Evolutionary conservation across 2,797 vertebrate genomes (phyloP).

Genomic region (Numenius phaeopus): DNA sequence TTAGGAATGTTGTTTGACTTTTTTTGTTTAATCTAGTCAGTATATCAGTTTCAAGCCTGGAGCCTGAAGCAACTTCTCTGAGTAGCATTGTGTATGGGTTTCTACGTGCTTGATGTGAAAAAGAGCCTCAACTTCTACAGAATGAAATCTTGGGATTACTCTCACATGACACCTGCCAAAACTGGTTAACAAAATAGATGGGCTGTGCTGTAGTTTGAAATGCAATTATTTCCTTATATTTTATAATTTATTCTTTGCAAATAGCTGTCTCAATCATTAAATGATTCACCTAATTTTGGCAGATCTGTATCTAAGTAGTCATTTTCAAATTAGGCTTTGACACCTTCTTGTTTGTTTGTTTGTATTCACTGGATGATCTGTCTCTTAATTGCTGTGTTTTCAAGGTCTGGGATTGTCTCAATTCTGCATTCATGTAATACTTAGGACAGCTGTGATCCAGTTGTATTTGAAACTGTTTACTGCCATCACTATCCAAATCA

Average conservation of each 20-base stretch:
- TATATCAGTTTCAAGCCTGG: background rate
- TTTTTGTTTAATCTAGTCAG: background rate
- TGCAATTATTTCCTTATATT: background rate
- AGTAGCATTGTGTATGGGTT: background rate
- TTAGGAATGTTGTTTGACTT: background rate
- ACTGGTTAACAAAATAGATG: background rate
- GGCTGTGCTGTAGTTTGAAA: background rate
- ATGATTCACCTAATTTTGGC: background rate
- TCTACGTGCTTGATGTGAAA: background rate
- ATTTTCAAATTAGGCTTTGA: background rate
- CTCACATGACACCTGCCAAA: background rate
- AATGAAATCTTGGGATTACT: background rate
- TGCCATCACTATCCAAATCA: background rate
- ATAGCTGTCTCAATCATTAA: background rate
- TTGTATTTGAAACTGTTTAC: slow-evolving; percentile 9
- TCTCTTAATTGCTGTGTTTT: background rate
- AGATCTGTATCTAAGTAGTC: background rate
- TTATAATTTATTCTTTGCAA: background rate
- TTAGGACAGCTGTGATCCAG: background rate
- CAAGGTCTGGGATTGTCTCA: background rate
- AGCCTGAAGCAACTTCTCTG: background rate
- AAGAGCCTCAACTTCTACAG: background rate
- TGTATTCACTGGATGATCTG: background rate
- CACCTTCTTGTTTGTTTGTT: background rate
- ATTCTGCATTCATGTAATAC: background rate